Percentiles rank a stretch among this genome's conserved stretches.
Conservation (phyloP, 1,140 invertebrate species). For the Pachypsylla venusta region DNA sequence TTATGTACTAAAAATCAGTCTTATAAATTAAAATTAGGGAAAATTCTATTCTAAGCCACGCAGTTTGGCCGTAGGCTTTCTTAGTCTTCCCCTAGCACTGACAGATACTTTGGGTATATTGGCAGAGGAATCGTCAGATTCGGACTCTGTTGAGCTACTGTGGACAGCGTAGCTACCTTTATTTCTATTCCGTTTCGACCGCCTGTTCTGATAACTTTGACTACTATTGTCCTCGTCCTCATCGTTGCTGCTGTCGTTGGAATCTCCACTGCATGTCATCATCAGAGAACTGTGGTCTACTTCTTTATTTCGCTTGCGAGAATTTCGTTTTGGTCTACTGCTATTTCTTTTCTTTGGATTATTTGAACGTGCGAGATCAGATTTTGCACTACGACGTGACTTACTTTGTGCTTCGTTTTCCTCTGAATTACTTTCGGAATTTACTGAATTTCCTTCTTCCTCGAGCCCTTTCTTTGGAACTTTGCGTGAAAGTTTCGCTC, state of each 20-base stretch:
- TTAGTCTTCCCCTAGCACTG: constrained; percentile 67
- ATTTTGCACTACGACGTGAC: too few species aligned
- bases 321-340: too few species aligned
- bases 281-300: constrained; percentile 24
- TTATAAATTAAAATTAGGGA: too few species aligned
- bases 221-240: constrained; percentile 24
- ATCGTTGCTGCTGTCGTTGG: constrained; percentile 22
- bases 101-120: constrained; percentile 30
- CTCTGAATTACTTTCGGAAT: too few species aligned
- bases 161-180: constrained; percentile 19
- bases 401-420: too few species aligned
- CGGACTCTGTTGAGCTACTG: constrained; percentile 28
- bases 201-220: constrained; percentile 15
- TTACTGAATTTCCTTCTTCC: too few species aligned
- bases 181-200: constrained; percentile 14
- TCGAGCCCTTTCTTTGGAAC: too few species aligned
- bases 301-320: constrained; percentile 16
- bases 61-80: constrained; percentile 63
- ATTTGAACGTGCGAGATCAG: too few species aligned
- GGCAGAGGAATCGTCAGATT: constrained; percentile 28
- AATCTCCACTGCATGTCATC: constrained; percentile 29
- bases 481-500: too few species aligned
- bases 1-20: too few species aligned
- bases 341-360: too few species aligned
- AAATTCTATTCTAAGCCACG: too few species aligned